These are phyloP conservation scores for Nomada ferruginata DNA, from an alignment of 2,888 invertebrate species.

Conservation along the genomic window DNA sequence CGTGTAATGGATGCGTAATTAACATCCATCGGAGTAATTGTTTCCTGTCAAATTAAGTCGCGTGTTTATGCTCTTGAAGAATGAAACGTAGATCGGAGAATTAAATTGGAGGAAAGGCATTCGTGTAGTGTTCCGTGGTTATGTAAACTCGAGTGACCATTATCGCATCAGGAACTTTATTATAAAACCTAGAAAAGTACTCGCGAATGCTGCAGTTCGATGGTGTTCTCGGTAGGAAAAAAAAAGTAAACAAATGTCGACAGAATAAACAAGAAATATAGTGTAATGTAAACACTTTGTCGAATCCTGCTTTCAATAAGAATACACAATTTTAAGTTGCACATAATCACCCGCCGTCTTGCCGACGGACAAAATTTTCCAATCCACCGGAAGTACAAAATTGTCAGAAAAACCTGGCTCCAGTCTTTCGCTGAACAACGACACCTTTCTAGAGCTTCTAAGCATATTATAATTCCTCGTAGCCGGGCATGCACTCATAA, in stretches of 20 bases:
- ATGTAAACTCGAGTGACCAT: not conserved
- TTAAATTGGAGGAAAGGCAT: not conserved
- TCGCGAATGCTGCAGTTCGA: conserved; percentile 30
- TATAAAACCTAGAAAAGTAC: not conserved
- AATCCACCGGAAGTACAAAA: not conserved
- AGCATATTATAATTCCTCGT: conserved; percentile 78
- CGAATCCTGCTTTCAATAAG: too few relatives aligned
- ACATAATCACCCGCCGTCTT: too few relatives aligned
- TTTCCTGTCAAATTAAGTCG: too few relatives aligned
- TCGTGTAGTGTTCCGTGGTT: not conserved
- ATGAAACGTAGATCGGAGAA: too few relatives aligned
- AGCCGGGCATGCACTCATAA: conserved; percentile 68
- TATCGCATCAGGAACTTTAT: too few relatives aligned
- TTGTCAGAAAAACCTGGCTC: conserved; percentile 23
- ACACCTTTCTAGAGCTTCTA: conserved; percentile 79
- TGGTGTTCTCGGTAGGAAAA: not conserved
- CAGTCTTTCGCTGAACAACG: conserved; percentile 53
- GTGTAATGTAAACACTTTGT: too few relatives aligned
- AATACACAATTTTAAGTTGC: too few relatives aligned
- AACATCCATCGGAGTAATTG: conserved; percentile 1
- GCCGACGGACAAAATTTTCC: too few relatives aligned
- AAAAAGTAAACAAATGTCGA: too few relatives aligned
- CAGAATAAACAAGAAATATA: too few relatives aligned
- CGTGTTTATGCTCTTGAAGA: too few relatives aligned
- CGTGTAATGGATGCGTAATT: conserved; percentile 1